Conservation (phyloP, 2,113 vertebrate species). For the Pseudorectes ferrugineus region DNA sequence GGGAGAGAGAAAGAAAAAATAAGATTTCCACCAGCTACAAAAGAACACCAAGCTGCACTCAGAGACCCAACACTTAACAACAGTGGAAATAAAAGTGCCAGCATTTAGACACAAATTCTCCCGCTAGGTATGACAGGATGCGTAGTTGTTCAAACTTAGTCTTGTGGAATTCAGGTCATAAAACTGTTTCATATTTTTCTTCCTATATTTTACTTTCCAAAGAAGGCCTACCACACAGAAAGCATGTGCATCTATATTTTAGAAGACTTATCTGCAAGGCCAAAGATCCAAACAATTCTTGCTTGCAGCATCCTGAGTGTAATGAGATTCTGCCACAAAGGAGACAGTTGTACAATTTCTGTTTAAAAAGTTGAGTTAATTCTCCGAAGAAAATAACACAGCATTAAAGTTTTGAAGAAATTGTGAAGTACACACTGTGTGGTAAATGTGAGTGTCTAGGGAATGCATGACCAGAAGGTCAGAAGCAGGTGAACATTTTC, state of each 20-base stretch:
- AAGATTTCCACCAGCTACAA: not conserved
- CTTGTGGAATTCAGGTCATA: not conserved
- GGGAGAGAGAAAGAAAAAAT: not conserved
- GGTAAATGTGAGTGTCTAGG: not conserved
- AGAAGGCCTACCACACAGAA: not conserved
- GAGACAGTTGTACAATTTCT: not conserved
- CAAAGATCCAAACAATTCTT: not conserved
- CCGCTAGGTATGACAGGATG: not conserved
- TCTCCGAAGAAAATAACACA: not conserved
- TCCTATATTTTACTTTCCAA: not conserved
- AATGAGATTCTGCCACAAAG: not conserved
- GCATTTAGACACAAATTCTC: not conserved
- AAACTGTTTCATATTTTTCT: not conserved
- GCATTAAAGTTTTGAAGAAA: not conserved
- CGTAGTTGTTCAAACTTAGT: not conserved
- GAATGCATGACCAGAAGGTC: not conserved
- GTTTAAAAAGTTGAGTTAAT: not conserved
- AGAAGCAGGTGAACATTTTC: not conserved
- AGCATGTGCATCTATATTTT: not conserved
- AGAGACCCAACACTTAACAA: not conserved
- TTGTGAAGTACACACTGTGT: not conserved
- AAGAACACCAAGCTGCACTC: not conserved
- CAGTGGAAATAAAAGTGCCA: not conserved
- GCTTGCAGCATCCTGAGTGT: not conserved
- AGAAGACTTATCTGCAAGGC: not conserved